Evolutionary conservation across 2,888 invertebrate genomes (phyloP).

Genomic region (Drosophila meridiana): DNA sequence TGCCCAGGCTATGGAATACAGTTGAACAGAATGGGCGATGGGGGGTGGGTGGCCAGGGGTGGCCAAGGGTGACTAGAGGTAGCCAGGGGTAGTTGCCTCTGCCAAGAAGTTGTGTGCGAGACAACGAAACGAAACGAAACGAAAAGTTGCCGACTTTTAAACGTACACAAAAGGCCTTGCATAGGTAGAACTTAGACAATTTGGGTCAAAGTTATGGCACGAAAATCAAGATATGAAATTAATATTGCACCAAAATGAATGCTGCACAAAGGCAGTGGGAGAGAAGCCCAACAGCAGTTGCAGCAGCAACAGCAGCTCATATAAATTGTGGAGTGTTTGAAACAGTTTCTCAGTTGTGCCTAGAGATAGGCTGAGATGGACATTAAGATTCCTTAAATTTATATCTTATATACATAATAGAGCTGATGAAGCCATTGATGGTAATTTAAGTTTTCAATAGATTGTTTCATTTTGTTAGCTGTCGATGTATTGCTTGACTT

Average conservation of each 20-base stretch:
- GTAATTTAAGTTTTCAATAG: neutral
- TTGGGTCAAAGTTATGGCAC: conserved; percentile 73
- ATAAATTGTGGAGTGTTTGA: neutral
- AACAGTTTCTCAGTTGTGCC: neutral
- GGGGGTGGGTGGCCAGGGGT: neutral
- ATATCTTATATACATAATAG: neutral
- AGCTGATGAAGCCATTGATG: neutral
- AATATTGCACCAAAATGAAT: conserved; percentile 67
- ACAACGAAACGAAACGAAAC: conserved; percentile 60
- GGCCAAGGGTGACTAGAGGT: too few relatives aligned
- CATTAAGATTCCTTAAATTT: neutral
- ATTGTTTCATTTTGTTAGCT: neutral
- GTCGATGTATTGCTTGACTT: too few relatives aligned
- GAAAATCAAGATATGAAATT: conserved; percentile 77
- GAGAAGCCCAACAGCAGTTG: neutral
- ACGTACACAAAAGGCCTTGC: conserved; percentile 42
- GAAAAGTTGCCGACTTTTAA: conserved; percentile 75
- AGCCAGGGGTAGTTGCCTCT: neutral
- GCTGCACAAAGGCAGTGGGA: conserved; percentile 11
- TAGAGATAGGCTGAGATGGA: neutral
- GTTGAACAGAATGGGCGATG: neutral
- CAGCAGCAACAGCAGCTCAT: neutral
- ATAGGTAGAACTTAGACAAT: conserved; percentile 55
- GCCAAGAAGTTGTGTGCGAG: conserved; percentile 32
- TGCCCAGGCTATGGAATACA: conserved; percentile 48